Evolutionary conservation across 2,113 vertebrate genomes (phyloP).

Genomic region (Callocephalon fimbriatum): DNA sequence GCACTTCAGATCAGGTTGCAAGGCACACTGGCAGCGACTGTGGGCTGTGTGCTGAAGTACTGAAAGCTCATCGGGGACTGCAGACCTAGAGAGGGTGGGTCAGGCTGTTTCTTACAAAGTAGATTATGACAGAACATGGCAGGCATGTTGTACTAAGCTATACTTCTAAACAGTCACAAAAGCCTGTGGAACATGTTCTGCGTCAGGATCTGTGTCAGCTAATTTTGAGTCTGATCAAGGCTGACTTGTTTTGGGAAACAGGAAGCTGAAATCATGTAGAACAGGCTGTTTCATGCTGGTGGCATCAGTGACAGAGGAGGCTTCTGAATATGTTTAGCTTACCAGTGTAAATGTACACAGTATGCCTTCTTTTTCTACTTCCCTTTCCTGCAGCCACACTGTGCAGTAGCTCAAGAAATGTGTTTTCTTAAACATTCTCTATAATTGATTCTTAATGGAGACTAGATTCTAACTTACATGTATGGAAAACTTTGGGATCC

Average conservation of each 20-base stretch:
- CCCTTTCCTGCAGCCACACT: neutral
- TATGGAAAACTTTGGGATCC: neutral
- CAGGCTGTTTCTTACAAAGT: neutral
- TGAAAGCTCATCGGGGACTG: neutral
- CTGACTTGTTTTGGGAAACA: neutral
- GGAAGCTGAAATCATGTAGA: neutral
- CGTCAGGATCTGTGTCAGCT: neutral
- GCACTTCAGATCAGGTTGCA: neutral
- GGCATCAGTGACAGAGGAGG: neutral
- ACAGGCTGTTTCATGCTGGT: neutral
- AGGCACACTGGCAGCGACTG: neutral
- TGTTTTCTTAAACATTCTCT: neutral
- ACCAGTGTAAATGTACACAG: neutral
- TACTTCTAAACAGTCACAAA: neutral
- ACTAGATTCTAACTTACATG: neutral
- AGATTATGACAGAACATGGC: neutral
- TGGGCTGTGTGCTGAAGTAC: neutral
- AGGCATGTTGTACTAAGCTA: neutral
- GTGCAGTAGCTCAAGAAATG: neutral
- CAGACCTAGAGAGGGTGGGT: accelerated
- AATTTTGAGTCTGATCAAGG: neutral
- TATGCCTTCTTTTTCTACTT: neutral
- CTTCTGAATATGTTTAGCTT: neutral
- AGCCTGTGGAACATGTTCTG: neutral
- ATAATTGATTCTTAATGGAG: neutral